These are phyloP conservation scores for Centropristis striata DNA, from an alignment of 2,113 vertebrate species.

Conservation along the genomic window DNA sequence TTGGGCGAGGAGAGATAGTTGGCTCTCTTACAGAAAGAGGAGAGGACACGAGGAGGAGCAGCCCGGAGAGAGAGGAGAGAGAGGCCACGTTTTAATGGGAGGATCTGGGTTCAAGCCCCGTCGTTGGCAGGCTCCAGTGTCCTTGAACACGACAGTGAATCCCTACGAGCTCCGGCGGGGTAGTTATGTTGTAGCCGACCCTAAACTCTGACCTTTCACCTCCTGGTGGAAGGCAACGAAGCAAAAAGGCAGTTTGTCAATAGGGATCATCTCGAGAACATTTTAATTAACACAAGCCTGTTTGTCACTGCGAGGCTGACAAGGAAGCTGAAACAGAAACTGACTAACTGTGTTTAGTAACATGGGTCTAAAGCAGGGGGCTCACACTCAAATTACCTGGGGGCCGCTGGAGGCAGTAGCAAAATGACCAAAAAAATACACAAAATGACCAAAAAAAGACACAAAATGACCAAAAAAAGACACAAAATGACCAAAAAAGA, in stretches of 20 bases:
- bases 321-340: background rate
- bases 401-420: too few relatives aligned
- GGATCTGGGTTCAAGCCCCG: constrained; percentile 36
- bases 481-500: too few relatives aligned
- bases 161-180: background rate
- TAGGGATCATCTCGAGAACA: background rate
- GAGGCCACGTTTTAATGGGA: constrained; percentile 38
- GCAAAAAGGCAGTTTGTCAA: background rate
- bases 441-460: too few relatives aligned
- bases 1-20: background rate
- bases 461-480: too few relatives aligned
- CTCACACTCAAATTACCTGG: too few relatives aligned
- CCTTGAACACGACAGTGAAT: constrained; percentile 13
- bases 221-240: background rate
- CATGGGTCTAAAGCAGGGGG: too few relatives aligned
- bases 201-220: constrained; percentile 20
- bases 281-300: background rate
- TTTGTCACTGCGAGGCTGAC: background rate
- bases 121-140: constrained; percentile 26
- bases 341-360: background rate
- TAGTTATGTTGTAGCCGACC: constrained; percentile 6
- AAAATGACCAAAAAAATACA: too few relatives aligned
- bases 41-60: constrained; percentile 12
- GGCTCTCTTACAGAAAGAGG: constrained; percentile 3
- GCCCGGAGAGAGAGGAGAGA: constrained; percentile 15